These are phyloP conservation scores for Plutella xylostella DNA, from an alignment of 2,888 invertebrate genomes.

Conservation along the genomic window DNA sequence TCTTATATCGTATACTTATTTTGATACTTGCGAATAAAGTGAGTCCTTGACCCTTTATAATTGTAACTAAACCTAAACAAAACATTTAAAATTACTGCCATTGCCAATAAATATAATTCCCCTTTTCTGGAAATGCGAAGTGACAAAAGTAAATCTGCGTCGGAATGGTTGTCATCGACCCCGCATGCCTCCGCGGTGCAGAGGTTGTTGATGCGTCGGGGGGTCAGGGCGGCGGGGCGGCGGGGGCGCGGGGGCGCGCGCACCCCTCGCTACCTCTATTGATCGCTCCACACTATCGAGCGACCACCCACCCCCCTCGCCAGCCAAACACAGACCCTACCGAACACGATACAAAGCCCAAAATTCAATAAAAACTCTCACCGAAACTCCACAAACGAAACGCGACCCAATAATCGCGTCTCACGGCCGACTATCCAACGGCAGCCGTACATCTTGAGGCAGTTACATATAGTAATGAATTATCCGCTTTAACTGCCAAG, in stretches of 20 bases:
- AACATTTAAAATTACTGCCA: too few species aligned
- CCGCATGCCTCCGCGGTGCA: background rate
- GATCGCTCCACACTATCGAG: constrained; percentile 49
- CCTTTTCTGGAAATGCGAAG: too few species aligned
- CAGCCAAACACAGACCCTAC: constrained; percentile 49
- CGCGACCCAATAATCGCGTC: background rate
- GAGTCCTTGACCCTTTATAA: too few species aligned
- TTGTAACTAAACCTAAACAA: too few species aligned
- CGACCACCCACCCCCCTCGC: constrained; percentile 44
- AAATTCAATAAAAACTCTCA: constrained; percentile 23
- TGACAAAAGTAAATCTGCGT: too few species aligned
- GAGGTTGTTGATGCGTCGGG: background rate
- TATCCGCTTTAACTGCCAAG: constrained; percentile 47
- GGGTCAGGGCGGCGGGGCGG: constrained; percentile 8
- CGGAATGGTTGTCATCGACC: too few species aligned
- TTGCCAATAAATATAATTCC: too few species aligned
- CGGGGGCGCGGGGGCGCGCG: constrained; percentile 4
- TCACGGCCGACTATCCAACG: constrained; percentile 1
- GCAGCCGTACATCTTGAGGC: background rate
- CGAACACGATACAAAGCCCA: constrained; percentile 26
- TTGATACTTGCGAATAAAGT: too few species aligned
- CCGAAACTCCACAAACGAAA: constrained; percentile 33
- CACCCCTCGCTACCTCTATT: constrained; percentile 46
- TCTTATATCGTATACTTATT: too few species aligned
- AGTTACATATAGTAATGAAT: constrained; percentile 37